phyloP scores from a whole-genome alignment of 2,888 invertebrate genomes.

The Tachina grossa region DNA sequence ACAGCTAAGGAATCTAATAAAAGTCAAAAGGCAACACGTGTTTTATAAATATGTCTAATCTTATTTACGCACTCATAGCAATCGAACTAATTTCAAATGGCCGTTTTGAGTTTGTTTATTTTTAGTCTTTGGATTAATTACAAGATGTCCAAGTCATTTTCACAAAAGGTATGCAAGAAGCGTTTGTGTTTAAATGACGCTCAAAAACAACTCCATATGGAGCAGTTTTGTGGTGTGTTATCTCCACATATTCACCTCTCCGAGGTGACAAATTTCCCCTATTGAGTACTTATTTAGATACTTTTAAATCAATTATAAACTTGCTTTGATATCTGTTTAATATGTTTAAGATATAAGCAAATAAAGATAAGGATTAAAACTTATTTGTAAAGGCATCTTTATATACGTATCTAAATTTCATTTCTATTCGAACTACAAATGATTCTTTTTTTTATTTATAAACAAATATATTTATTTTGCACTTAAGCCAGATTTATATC shows the following conservation, averaged over 20 bases:
- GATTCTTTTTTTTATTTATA: not conserved
- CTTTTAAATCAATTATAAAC: conserved; percentile 39
- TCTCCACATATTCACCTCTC: too few relatives aligned
- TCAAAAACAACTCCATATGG: too few relatives aligned
- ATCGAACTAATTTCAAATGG: too few relatives aligned
- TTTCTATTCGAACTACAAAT: conserved; percentile 13
- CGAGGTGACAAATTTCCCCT: not conserved
- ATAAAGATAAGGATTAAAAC: not conserved
- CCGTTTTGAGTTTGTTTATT: not conserved
- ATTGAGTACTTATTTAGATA: conserved; percentile 13
- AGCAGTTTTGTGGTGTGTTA: too few relatives aligned
- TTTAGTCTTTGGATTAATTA: not conserved
- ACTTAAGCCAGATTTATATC: not conserved
- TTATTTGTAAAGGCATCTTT: not conserved
- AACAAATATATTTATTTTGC: not conserved
- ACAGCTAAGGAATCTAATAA: conserved; percentile 22
- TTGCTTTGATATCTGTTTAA: not conserved
- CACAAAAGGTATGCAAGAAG: too few relatives aligned
- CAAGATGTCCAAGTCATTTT: not conserved
- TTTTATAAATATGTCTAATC: not conserved
- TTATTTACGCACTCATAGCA: too few relatives aligned
- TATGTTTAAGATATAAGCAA: not conserved
- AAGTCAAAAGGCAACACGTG: not conserved
- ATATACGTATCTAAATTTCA: too few relatives aligned
- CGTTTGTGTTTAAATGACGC: too few relatives aligned